Conservation (phyloP, 2,797 vertebrate species). For the Xerus rutilus region DNA sequence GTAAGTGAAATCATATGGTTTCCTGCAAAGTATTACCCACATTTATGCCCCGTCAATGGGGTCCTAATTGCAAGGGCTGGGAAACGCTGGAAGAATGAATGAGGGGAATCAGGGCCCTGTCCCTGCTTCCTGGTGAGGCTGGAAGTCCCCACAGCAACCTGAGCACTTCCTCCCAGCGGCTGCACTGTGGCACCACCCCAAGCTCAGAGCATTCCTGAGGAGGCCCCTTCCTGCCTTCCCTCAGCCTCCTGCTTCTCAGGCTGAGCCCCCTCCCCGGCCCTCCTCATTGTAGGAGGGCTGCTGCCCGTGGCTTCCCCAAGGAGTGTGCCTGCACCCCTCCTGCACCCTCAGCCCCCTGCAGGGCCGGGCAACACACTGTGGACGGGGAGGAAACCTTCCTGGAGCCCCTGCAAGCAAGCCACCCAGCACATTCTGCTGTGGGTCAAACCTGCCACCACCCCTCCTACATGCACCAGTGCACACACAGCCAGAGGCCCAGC, state of each 20-base stretch:
- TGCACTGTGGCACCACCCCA: not conserved
- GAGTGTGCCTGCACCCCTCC: not conserved
- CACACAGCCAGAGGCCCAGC: not conserved
- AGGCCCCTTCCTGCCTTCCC: not conserved
- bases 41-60: not conserved
- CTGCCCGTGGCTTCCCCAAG: not conserved
- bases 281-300: not conserved
- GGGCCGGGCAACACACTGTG: not conserved
- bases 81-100: not conserved
- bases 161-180: not conserved
- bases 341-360: not conserved
- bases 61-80: not conserved
- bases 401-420: not conserved
- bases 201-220: not conserved
- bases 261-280: too few species aligned
- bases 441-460: not conserved
- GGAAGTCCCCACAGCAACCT: not conserved
- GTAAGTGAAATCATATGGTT: not conserved
- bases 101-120: not conserved
- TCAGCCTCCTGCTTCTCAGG: not conserved
- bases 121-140: not conserved
- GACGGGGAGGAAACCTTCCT: not conserved
- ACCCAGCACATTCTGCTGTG: not conserved
- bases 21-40: not conserved
- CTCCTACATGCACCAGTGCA: fast-evolving